Evolutionary conservation across 1,140 invertebrate genomes (phyloP), one percentile per base, ranked within the genome.

Genomic region (Zaprionus ornatus): DNA sequence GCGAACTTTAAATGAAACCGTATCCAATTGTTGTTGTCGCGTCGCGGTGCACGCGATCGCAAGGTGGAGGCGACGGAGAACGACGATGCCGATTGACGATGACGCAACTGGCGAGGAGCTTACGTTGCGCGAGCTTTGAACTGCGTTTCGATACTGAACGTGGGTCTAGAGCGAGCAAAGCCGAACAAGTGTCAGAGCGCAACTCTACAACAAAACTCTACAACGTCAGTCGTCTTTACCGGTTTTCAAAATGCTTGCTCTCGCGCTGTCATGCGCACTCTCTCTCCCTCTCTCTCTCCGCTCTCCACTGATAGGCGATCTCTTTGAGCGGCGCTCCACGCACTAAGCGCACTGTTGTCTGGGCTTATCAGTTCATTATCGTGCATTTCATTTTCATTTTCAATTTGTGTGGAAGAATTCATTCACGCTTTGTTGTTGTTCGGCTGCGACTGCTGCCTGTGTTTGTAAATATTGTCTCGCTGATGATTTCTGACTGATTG

Each of bases 331-430:
- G 73, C 81, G 77, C 77, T 80, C 66, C 35, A 52, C n/a, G 37
- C 77, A 64, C 57, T 27, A 57, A 45, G 56, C 61, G 52, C 27
- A 4, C 45, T 59, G 57, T 61, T 50, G 37, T 74, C 63, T 67
- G 63, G 63, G 74, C 80, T 86, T 86, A 86, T 86, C 83, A 86
- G 84, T 75, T 80, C 67, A 77, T 78, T 88, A 87, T 83, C 83
- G 74, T 66, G 60, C 75, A 71, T 74, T 78, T 80, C 81, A 54
- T 85, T 84, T 79, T 78, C 79, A 73, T 61, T 87, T 87, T 84
- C 80, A 80, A 87, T 87, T 87, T 87, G 80, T 82, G 77, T 75
- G 67, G 77, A 87, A 82, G 69, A 80, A 87, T 87, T 87, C 84
- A 87, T 87, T 87, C 84, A 87, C 84, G 80, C 84, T 71, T 85